Evolutionary conservation across 2,113 vertebrate species (phyloP), one percentile per base, ranked within the genome.

Genomic region (Misgurnus mizolepis): DNA sequence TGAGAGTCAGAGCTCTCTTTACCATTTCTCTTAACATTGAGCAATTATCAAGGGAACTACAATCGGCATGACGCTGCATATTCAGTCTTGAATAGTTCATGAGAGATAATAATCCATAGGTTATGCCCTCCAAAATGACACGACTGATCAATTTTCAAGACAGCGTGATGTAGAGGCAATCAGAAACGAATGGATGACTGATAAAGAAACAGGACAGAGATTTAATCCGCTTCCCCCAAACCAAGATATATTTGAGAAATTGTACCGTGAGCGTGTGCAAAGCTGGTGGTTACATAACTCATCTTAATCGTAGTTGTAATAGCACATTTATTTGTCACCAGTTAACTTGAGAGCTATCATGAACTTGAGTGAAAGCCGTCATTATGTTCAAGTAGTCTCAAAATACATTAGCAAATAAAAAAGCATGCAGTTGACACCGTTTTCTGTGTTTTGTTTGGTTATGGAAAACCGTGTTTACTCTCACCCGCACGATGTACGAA

Each of bases 281-380:
- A 67, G 39, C 55, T 73, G 74, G 47, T 10, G 55, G 66, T 74
- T 78, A 43, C 43, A 41, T 65, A 78, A 78, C 22, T 12, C 60
- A 40, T 34, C 56, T 79, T 39, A 76, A 79, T 70, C 18, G n/a
- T 27, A 70, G 70, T 67, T 3, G 18, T 53, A 76, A 80, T 66
- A 34, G n/a, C 58, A 76, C 74, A 8, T 75, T n/a, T 73, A 53
- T 67, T 80, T 66, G 72, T 55, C 34, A 39, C 50, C 77, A 45
- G 75, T 70, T 22, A 22, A 22, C 22, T 22, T 34, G 61, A 81
- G 49, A 73, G 67, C 70, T 76, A 76, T 81, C 73, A 81, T 84
- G 76, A 76, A 47, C 34, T 9, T 39, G 64, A 62, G 73, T 79
- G 79, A 83, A 75, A 83, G 53, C 69, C 18, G 55, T 49, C 73